Evolutionary conservation across 2,888 invertebrate genomes (phyloP), one percentile per base, ranked within the genome.

Genomic region (Shargacucullia verbasci): DNA sequence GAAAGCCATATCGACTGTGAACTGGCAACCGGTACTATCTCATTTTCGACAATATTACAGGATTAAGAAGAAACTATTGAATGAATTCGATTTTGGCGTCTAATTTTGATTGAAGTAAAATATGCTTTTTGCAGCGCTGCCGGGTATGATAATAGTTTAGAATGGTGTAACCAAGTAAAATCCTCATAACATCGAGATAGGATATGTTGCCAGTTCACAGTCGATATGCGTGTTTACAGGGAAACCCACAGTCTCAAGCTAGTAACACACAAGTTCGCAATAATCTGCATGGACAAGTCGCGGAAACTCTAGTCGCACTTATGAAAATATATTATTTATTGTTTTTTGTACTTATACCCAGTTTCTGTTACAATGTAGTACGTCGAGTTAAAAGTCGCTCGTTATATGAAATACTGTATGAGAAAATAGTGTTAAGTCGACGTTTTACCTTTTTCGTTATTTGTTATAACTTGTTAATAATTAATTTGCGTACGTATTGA

Each of bases 301-400:
- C 65, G 65, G 65, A 64, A 67, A 49, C 10, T 33, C 69, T 62
- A 62, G 57, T 33, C 14, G 7, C 5, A 38, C 44, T 48, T 58
- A 57, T 53, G 50, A 62, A 52, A 56, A 52, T 0, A 38, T 38
- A 58, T 64, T 58, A 46, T 64, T 67, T 58, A 64, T 63, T 27
- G 33, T 46, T 50, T 56, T 65, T 65, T 47, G 29, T 44, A 55
- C 35, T 34, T 39, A 39, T 4, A 1, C 20, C 2, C 34, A 43
- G 25, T 61, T 43, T 15, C 27, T 10, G 5, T 6, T 11, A 8
- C 38, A 34, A 35, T 29, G 12, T 46, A 25, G 41, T 41, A 10
- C 14, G 25, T 10, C 29, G 39, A 46, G 31, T 64, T 52, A 37
- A 53, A 59, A 64, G 33, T 70, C 70, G 39, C n/a, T 29, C 20